Evolutionary conservation across 2,797 vertebrate species (phyloP).

Genomic region (Micromesistius poutassou): DNA sequence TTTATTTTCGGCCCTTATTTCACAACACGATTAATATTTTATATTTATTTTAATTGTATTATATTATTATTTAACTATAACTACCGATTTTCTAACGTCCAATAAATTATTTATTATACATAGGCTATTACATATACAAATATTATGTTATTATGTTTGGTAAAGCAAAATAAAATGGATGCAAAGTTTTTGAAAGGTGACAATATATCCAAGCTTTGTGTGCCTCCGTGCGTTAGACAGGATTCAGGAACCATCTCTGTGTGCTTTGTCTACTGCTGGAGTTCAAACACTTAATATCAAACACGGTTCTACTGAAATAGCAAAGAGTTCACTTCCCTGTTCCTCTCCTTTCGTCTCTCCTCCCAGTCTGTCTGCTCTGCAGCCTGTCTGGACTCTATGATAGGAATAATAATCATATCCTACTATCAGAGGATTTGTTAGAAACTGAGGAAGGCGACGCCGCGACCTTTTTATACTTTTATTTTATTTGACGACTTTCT

Average conservation of each 20-base stretch:
- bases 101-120: no score
- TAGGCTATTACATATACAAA: no score
- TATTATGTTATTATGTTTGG: no score
- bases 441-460: not conserved
- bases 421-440: not conserved
- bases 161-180: no score
- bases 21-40: not conserved
- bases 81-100: no score
- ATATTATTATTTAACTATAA: no score
- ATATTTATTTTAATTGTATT: not conserved
- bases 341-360: constrained; percentile 46
- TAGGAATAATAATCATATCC: not conserved
- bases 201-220: not conserved
- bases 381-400: not conserved
- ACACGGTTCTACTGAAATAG: constrained; percentile 63
- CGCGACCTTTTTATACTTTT: not conserved
- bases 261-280: constrained; percentile 57
- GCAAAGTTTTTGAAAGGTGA: no score
- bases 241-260: constrained; percentile 61
- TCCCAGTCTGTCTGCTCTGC: constrained; percentile 29
- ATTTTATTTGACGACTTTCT: not conserved
- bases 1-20: not conserved
- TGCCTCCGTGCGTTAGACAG: not conserved
- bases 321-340: constrained; percentile 70
- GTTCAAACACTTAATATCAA: constrained; percentile 71